These are phyloP conservation scores for Halcyon leucocephala DNA, from an alignment of 2,797 vertebrate species.

Conservation along the genomic window DNA sequence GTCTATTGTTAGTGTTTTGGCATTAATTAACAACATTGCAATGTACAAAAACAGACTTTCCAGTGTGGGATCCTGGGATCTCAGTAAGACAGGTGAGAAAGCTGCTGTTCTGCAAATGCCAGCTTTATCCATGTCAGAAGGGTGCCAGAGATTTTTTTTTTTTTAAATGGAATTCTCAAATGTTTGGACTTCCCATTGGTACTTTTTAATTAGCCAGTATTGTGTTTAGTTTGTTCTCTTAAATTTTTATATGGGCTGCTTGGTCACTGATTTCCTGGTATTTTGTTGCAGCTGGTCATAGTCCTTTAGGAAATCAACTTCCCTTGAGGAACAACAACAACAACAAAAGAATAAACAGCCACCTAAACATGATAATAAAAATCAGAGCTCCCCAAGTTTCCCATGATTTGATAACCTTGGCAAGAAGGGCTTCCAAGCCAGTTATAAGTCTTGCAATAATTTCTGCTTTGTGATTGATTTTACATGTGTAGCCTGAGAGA, in stretches of 20 bases:
- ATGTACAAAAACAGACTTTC: constrained; percentile 37
- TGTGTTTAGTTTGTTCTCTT: constrained; percentile 61
- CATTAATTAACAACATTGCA: constrained; percentile 30
- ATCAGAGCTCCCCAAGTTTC: constrained; percentile 18
- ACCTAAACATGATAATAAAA: constrained; percentile 13
- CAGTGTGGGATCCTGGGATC: constrained; percentile 20
- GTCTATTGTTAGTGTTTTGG: constrained; percentile 50
- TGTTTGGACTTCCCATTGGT: constrained; percentile 55
- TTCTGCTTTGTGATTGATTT: constrained; percentile 42
- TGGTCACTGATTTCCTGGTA: constrained; percentile 71
- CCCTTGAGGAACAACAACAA: constrained; percentile 37
- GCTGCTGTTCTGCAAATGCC: constrained; percentile 59
- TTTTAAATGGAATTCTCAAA: constrained; percentile 65
- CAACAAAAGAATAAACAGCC: constrained; percentile 9
- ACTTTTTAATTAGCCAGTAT: constrained; percentile 61
- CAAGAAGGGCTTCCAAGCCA: neutral
- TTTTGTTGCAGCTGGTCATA: constrained; percentile 71
- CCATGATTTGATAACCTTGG: constrained; percentile 54
- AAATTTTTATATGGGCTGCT: constrained; percentile 50
- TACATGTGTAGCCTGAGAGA: neutral
- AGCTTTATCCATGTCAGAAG: constrained; percentile 53
- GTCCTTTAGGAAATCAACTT: constrained; percentile 67
- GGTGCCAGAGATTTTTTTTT: constrained; percentile 38
- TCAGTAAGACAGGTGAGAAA: constrained; percentile 63
- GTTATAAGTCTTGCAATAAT: neutral